Base-by-base conservation (phyloP, 2,113 vertebrate genomes). In the Thamnaconus septentrionalis region DNA sequence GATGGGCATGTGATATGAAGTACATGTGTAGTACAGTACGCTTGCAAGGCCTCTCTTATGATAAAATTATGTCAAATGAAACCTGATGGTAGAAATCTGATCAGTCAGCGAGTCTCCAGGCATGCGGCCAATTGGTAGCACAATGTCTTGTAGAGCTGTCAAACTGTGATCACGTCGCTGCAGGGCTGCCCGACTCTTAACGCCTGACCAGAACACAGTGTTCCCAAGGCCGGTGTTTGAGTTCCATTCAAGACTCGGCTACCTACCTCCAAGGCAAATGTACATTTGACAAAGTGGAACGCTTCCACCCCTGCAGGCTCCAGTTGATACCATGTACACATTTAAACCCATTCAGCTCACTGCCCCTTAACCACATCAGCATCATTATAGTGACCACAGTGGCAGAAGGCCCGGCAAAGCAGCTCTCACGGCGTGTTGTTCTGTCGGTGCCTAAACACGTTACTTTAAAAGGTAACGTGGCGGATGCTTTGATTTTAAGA, bases 151-250 rank as follows among this genome's bases (percentile, higher is more conserved):
- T 40, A 60, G 46, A 52, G 51, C 58, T 6, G 42, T 46, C 3
- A 48, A 40, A 55, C 64, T 51, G 50, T 4, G 31, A 44, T 40
- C 41, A 43, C 12, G 43, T 57, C 45, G 55, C 50, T 73, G 68
- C 69, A 71, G 42, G 56, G 69, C 41, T 53, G 61, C 59, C 18
- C 18, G 18, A 31, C 18, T 31, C 18, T 31, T 31, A 1, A 31
- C 18, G 40, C 8, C 64, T 46, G 9, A 71, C 39, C 55, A 59
- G 82, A 64, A 84, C 82, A 80, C 5, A 3, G 18, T 83, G 82
- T 87, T 70, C 78, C 63, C 64, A 59, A 73, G 12, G 64, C 41
- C 53, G 4, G 4, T 39, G 50, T n/a, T 4, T 31, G 10, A 6
- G 9, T 56, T 49, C 42, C 66, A 53, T 76, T 53, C 58, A 68